phyloP scores from a whole-genome alignment of 2,888 invertebrate species.

The Lepetodrilus schrolli region DNA sequence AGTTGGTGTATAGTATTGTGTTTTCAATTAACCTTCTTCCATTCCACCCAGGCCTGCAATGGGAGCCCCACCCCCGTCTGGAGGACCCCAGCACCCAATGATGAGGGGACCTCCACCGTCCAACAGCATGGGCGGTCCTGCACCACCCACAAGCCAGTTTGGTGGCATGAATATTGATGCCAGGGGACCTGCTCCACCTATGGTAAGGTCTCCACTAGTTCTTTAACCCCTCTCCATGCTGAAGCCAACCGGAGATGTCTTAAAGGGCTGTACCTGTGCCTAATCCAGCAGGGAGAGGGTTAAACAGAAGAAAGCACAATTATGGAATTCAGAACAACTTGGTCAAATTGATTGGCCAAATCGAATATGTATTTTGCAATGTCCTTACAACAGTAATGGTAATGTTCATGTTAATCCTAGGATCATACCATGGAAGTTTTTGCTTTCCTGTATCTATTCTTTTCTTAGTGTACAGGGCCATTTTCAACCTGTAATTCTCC shows the following conservation, averaged over 20 bases:
- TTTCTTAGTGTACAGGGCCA: too few species aligned
- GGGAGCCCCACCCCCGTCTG: slow-evolving; percentile 30
- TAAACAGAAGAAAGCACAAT: not conserved
- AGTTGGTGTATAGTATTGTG: too few species aligned
- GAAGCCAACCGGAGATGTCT: too few species aligned
- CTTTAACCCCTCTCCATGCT: not conserved
- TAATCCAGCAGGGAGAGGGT: too few species aligned
- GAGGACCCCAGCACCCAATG: slow-evolving; percentile 14
- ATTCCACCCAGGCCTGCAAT: slow-evolving; percentile 22
- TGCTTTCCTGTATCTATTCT: too few species aligned
- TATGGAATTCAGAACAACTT: not conserved
- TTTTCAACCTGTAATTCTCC: too few species aligned
- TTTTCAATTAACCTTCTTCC: too few species aligned
- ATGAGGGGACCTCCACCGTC: slow-evolving; percentile 30
- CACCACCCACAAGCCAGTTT: slow-evolving; percentile 30
- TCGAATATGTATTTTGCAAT: too few species aligned
- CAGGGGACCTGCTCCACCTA: not conserved
- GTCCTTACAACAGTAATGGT: too few species aligned
- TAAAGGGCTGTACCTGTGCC: too few species aligned
- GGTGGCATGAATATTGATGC: slow-evolving; percentile 21
- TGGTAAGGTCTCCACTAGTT: not conserved
- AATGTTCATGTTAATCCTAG: too few species aligned
- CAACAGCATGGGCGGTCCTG: slow-evolving; percentile 31
- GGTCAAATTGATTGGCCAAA: not conserved
- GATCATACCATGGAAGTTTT: too few species aligned